Evolutionary conservation across 2,797 vertebrate genomes (phyloP).

Genomic region (Erithacus rubecula): DNA sequence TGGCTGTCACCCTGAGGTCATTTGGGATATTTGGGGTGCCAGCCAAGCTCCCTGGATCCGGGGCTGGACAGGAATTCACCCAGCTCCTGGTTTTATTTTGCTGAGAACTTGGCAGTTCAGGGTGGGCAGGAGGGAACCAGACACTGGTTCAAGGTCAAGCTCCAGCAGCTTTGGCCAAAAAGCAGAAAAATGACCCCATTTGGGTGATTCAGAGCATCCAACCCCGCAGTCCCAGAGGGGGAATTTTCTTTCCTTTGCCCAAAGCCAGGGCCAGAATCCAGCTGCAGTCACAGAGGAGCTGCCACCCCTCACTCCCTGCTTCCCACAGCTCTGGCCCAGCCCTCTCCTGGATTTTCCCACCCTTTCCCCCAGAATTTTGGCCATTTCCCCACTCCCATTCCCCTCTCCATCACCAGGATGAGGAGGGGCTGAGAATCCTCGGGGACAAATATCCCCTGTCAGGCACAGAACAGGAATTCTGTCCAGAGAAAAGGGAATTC

Average conservation of each 20-base stretch:
- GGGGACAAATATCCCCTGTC: background rate
- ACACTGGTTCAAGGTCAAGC: background rate
- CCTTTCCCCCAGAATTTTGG: background rate
- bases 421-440: background rate
- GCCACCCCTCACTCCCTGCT: fast-evolving
- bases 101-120: fast-evolving
- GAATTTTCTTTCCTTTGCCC: background rate
- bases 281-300: fast-evolving
- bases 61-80: background rate
- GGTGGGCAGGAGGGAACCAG: background rate
- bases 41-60: background rate
- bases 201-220: fast-evolving
- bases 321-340: fast-evolving
- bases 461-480: background rate
- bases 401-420: fast-evolving
- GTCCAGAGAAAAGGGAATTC: background rate
- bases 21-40: background rate
- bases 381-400: fast-evolving
- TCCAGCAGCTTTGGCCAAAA: background rate
- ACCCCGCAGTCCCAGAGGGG: fast-evolving
- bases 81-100: background rate
- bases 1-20: fast-evolving
- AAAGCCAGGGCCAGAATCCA: background rate
- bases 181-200: background rate
- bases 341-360: background rate